These are phyloP conservation scores for Antheraea yamamai DNA, from an alignment of 2,888 invertebrate genomes.

Conservation along the genomic window DNA sequence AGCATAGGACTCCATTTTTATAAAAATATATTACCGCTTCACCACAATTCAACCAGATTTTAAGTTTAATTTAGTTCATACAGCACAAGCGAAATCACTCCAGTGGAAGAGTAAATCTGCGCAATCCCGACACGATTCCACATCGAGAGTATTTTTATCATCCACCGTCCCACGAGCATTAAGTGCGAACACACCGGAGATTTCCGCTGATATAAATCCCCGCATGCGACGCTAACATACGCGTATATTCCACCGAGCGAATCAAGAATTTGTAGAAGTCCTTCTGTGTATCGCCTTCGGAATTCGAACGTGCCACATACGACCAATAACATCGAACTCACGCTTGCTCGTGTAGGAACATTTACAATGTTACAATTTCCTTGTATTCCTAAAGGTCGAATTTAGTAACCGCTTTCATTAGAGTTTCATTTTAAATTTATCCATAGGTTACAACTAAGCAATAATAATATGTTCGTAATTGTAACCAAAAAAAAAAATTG, in stretches of 20 bases:
- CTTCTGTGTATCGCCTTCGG: conserved; percentile 58
- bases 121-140: conserved; percentile 55
- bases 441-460: not conserved
- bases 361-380: not conserved
- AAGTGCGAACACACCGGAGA: conserved; percentile 71
- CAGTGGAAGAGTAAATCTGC: conserved; percentile 49
- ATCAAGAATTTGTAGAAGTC: conserved; percentile 70
- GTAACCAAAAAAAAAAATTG: not conserved
- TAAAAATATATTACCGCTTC: not conserved
- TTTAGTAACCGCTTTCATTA: not conserved
- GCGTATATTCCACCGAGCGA: conserved; percentile 57
- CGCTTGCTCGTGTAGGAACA: not conserved
- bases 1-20: not conserved
- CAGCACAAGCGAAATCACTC: conserved; percentile 3
- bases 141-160: conserved; percentile 60
- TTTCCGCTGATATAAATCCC: conserved; percentile 75
- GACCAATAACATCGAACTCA: conserved; percentile 35
- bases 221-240: conserved; percentile 64
- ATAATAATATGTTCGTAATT: not conserved
- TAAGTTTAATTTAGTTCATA: conserved; percentile 6
- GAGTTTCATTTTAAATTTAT: not conserved
- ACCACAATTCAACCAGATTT: conserved; percentile 3
- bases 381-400: not conserved
- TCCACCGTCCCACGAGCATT: conserved; percentile 54
- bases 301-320: conserved; percentile 64